A percentile compares a stretch with the other conserved stretches of the same genome.
Evolutionary conservation across 2,888 invertebrate genomes (phyloP).

Genomic region (Pseudeuparius sepicola): DNA sequence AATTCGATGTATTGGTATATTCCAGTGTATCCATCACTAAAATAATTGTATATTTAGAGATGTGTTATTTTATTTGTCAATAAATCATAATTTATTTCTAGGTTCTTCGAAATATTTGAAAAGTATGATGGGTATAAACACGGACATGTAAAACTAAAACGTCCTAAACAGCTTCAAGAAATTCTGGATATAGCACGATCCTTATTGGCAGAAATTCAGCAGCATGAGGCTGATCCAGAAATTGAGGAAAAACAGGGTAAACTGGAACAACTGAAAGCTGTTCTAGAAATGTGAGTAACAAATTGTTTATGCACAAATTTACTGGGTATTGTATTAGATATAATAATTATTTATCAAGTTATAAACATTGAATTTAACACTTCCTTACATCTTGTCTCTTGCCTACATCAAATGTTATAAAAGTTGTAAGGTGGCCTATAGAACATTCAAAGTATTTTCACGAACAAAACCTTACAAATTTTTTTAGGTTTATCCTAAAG

Average conservation of each 20-base stretch:
- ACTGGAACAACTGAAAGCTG: constrained; percentile 93
- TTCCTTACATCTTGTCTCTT: too few relatives aligned
- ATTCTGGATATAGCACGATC: constrained; percentile 93
- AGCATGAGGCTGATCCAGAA: constrained; percentile 78
- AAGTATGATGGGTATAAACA: constrained; percentile 94
- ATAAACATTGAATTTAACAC: too few relatives aligned
- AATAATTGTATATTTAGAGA: too few relatives aligned
- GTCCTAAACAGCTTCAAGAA: constrained; percentile 94
- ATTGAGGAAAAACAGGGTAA: constrained; percentile 96
- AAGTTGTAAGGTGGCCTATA: too few relatives aligned
- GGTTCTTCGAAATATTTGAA: constrained; percentile 97
- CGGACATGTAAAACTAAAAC: constrained; percentile 94
- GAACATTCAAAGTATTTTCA: too few relatives aligned
- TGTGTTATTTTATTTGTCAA: too few relatives aligned
- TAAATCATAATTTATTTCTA: constrained; percentile 37
- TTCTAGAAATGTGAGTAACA: constrained; percentile 88
- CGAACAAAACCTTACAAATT: too few relatives aligned
- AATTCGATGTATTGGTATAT: too few relatives aligned
- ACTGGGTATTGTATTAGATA: not conserved
- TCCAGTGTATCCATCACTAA: too few relatives aligned
- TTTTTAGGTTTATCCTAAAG: too few relatives aligned
- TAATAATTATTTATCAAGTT: too few relatives aligned
- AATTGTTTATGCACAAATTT: not conserved
- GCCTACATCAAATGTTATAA: too few relatives aligned
- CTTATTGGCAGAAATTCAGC: constrained; percentile 80